These are phyloP conservation scores for Carduelis carduelis DNA, from an alignment of 2,797 vertebrate genomes.

Conservation along the genomic window DNA sequence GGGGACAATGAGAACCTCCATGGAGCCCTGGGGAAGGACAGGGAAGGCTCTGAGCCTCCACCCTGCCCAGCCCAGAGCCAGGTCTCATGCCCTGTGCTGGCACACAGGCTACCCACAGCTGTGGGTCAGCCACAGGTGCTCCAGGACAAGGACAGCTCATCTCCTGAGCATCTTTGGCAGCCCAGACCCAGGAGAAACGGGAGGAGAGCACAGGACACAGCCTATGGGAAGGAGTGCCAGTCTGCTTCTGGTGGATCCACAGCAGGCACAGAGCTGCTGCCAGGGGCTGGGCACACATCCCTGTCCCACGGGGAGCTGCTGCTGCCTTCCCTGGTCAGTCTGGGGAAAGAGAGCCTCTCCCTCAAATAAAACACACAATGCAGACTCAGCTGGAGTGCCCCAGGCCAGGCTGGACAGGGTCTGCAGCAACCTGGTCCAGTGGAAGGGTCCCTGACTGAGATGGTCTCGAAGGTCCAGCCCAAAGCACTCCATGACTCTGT, in stretches of 20 bases:
- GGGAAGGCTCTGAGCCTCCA: background rate
- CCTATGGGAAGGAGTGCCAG: background rate
- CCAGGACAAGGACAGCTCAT: background rate
- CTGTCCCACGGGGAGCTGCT: background rate
- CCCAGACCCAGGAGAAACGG: background rate
- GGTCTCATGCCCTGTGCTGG: background rate
- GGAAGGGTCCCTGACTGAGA: background rate
- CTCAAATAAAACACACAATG: background rate
- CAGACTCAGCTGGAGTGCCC: background rate
- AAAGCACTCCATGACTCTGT: background rate
- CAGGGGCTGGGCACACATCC: background rate
- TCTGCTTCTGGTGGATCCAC: background rate
- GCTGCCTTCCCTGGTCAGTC: background rate
- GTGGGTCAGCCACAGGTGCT: too few relatives aligned
- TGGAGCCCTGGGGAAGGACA: background rate
- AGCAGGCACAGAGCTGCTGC: background rate
- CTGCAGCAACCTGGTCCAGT: background rate
- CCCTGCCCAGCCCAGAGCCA: background rate
- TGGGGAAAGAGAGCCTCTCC: background rate
- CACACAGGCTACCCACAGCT: background rate
- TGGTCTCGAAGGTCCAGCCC: background rate
- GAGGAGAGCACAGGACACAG: background rate
- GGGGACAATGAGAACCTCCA: background rate
- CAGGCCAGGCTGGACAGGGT: accelerated
- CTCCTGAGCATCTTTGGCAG: background rate